phyloP scores from a whole-genome alignment of 2,113 vertebrate genomes.

The Menura novaehollandiae region DNA sequence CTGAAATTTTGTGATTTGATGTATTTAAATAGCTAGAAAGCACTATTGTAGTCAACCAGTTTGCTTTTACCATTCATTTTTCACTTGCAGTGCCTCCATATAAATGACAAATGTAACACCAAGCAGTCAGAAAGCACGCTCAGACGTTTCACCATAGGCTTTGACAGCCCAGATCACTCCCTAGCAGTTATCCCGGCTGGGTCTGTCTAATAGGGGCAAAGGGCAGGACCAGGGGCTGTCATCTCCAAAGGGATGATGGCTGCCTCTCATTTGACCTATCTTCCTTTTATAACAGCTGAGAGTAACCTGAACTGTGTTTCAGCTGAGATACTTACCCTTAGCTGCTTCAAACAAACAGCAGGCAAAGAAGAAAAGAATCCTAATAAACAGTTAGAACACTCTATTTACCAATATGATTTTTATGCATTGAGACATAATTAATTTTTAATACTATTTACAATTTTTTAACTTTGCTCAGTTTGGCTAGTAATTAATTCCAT shows the following conservation, averaged over 20 bases:
- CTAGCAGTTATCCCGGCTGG: background rate
- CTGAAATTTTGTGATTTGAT: background rate
- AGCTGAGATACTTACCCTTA: background rate
- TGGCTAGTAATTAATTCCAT: background rate
- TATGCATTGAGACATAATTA: background rate
- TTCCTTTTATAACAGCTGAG: slow-evolving; percentile 32
- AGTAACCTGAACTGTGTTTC: background rate
- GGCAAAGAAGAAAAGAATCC: background rate
- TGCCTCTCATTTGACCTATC: slow-evolving; percentile 28
- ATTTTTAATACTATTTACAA: background rate
- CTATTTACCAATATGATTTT: background rate
- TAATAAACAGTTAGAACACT: background rate
- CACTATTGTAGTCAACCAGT: rapidly evolving
- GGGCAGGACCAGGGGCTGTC: background rate
- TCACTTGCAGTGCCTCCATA: background rate
- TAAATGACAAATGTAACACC: background rate
- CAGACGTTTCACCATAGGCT: background rate
- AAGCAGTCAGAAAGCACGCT: background rate
- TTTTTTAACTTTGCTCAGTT: background rate
- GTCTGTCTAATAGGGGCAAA: background rate
- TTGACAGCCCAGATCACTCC: background rate
- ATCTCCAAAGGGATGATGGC: background rate
- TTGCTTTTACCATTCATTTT: background rate
- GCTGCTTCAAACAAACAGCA: background rate
- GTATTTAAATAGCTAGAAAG: background rate